Evolutionary conservation across 2,888 invertebrate genomes (phyloP), one percentile per base, ranked within the genome.

Genomic region (Agonum fuliginosum): DNA sequence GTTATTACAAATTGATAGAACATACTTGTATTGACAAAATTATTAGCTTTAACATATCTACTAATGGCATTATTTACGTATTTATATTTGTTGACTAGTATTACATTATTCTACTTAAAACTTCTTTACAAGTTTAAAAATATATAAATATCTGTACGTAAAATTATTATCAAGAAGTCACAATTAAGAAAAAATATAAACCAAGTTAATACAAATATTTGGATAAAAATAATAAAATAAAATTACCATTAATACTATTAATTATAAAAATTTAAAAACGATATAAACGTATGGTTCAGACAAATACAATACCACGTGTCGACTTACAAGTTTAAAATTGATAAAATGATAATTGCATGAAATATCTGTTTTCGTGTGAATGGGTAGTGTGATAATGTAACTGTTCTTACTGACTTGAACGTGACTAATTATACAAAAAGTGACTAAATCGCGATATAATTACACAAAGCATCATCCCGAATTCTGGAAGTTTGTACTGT

Each of bases 401-500:
- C 19, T 67, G 37, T 67, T 37, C 41, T 67, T 67, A 67, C 30
- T 62, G 58, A 41, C 67, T 67, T 67, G 37, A 67, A 41, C 48
- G 67, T 67, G 67, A 69, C 67, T 69, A 76, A 69, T 69, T 4
- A 76, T 76, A 69, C 22, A 69, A 69, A 76, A 76, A 54, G 74
- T 74, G 74, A 74, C 74, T 74, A 75, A 69, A 70, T 70, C 70
- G 77, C 77, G 54, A 58, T 70, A 77, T 54, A 77, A 69, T 54
- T 77, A 77, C 77, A 77, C 14, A 77, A 77, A 70, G 70, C 70
- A 54, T 77, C 54, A 37, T 77, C 58, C 77, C 54, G 54, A 77
- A 77, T 70, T 54, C 41, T 77, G 77, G 76, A 78, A 78, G 76
- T 78, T 78, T 78, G 78, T 78, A 78, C 78, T 78, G 77, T 78